A percentile compares a stretch with the other conserved stretches of the same genome.
Conservation (phyloP, 2,888 invertebrate species). For the Eristalis arbustorum region DNA sequence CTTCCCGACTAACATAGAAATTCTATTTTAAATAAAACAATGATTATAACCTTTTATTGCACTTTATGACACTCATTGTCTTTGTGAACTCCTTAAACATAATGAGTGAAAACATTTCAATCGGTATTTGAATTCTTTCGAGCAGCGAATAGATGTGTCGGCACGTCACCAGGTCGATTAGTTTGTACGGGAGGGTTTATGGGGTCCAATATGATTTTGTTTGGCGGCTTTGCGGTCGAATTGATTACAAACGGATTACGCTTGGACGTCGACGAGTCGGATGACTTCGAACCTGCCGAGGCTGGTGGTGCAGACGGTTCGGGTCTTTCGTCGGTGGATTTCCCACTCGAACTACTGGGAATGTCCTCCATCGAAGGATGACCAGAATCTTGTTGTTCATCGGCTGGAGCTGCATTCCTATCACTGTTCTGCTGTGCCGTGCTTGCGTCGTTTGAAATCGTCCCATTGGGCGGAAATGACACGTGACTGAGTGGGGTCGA, state of each 20-base stretch:
- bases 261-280: constrained; percentile 59
- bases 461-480: constrained; percentile 71
- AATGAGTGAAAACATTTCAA: not conserved
- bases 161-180: constrained; percentile 67
- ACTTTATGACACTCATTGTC: not conserved
- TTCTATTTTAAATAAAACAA: not conserved
- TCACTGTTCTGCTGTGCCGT: not conserved
- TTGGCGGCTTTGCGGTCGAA: constrained; percentile 67
- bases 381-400: constrained; percentile 73
- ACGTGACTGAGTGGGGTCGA: constrained; percentile 72
- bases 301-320: constrained; percentile 59
- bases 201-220: constrained; percentile 74
- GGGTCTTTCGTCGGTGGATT: constrained; percentile 38
- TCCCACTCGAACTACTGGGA: constrained; percentile 69
- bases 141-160: constrained; percentile 73
- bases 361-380: constrained; percentile 73
- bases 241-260: constrained; percentile 73
- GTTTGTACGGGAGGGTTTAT: constrained; percentile 71
- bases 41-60: constrained; percentile 31
- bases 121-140: constrained; percentile 50
- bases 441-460: not conserved
- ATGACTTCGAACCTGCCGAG: constrained; percentile 35
- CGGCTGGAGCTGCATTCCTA: not conserved
- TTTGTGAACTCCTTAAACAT: not conserved
- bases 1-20: no score